Percentiles rank a stretch among this genome's conserved stretches.
These are phyloP conservation scores for Blastomussa wellsi DNA, from an alignment of 92 coral and sea anemone genomes.

Conservation along the genomic window DNA sequence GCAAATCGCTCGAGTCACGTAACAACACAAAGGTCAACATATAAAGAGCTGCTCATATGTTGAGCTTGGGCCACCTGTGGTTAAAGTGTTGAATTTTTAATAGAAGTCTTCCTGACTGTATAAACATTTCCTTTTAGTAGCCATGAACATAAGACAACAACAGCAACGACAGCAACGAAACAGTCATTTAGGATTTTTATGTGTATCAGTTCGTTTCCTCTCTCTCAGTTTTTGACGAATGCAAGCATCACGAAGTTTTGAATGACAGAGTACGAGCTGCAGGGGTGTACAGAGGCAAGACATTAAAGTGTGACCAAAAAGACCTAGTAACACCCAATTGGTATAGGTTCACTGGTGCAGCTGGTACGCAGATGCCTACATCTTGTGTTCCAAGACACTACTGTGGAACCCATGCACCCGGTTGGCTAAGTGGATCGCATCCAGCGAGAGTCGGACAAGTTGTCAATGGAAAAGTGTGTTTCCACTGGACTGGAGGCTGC, in stretches of 20 bases:
- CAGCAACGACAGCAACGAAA: no score
- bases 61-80: no score
- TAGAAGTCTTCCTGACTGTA: no score
- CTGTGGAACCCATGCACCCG: conserved; percentile 66
- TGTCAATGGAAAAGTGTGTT: conserved; percentile 53
- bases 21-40: no score
- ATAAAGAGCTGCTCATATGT: no score
- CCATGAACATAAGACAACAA: no score
- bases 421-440: conserved; percentile 55
- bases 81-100: no score
- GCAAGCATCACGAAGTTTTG: conserved; percentile 4
- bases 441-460: conserved; percentile 48
- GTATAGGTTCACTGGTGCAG: conserved; percentile 71
- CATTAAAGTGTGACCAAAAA: conserved; percentile 28
- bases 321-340: conserved; percentile 34
- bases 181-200: no score
- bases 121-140: no score
- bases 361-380: conserved; percentile 64
- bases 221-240: not conserved
- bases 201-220: not conserved
- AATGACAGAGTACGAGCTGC: conserved; percentile 24
- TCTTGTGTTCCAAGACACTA: conserved; percentile 34
- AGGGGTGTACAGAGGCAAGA: conserved; percentile 12
- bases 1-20: no score
- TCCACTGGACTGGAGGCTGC: conserved; percentile 34